Conservation (phyloP, 1,140 invertebrate genomes). For the Bombus ignitus region DNA sequence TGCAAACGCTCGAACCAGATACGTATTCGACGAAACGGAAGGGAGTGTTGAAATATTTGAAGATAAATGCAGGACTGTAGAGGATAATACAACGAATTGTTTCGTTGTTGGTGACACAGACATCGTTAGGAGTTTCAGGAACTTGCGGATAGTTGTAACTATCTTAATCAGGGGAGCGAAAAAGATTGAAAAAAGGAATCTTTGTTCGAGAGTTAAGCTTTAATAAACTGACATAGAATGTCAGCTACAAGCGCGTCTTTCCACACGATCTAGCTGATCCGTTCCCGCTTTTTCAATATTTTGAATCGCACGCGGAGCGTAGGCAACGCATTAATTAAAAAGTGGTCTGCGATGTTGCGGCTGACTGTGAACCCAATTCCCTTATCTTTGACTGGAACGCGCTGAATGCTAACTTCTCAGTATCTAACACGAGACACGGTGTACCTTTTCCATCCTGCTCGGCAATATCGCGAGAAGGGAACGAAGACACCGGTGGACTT, state of each 20-base stretch:
- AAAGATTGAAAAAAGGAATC: no score
- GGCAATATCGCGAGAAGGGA: slow-evolving; percentile 37
- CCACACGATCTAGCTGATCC: neutral
- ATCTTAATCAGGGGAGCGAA: no score
- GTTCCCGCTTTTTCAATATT: no score
- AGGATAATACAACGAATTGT: neutral
- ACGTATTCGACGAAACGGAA: neutral
- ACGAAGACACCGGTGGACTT: slow-evolving; percentile 16
- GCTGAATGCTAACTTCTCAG: slow-evolving; percentile 74
- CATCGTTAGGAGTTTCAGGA: neutral
- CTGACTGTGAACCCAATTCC: neutral
- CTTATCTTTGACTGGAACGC: slow-evolving; percentile 57
- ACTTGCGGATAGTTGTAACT: no score
- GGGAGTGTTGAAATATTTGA: neutral
- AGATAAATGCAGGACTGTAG: neutral
- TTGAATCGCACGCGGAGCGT: no score
- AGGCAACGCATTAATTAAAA: neutral
- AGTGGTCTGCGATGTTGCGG: neutral
- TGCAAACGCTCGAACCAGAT: neutral
- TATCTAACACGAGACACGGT: slow-evolving; percentile 71
- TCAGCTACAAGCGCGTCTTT: neutral
- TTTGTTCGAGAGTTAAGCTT: no score
- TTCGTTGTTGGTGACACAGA: neutral
- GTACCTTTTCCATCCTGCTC: slow-evolving; percentile 64
- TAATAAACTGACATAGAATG: no score